phyloP scores from a whole-genome alignment of 2,113 vertebrate genomes.

The Melanostigma gelatinosum region DNA sequence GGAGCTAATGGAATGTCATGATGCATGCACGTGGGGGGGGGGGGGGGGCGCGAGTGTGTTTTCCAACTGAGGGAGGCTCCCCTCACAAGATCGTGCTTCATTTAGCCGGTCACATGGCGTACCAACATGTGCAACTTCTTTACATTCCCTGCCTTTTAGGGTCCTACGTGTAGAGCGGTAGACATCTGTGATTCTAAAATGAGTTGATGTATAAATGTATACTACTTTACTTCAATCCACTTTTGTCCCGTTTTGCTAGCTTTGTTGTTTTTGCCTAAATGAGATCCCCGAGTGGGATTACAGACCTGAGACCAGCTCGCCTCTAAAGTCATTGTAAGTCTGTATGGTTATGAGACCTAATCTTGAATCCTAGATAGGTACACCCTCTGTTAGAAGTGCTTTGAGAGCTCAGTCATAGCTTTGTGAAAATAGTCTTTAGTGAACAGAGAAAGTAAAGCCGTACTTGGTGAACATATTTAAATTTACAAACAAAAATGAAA shows the following conservation, averaged over 20 bases:
- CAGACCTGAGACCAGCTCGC: neutral
- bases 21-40: conserved; percentile 51
- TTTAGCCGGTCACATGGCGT: conserved; percentile 56
- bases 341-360: neutral
- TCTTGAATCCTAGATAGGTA: neutral
- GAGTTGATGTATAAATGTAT: neutral
- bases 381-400: conserved; percentile 1
- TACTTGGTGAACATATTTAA: neutral
- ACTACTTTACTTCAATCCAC: neutral
- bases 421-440: neutral
- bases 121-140: conserved; percentile 48
- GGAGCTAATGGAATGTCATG: conserved; percentile 73
- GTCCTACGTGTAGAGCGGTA: neutral
- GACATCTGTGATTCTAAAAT: neutral
- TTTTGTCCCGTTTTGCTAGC: neutral
- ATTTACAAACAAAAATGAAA: neutral
- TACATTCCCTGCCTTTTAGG: conserved; percentile 7
- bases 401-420: neutral
- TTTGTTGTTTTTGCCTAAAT: neutral
- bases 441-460: neutral
- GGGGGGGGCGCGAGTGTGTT: too few relatives aligned
- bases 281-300: neutral
- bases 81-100: conserved; percentile 51
- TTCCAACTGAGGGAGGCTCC: conserved; percentile 53
- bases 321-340: neutral